Evolutionary conservation across 2,888 invertebrate species (phyloP).

Genomic region (Troilus luridus): DNA sequence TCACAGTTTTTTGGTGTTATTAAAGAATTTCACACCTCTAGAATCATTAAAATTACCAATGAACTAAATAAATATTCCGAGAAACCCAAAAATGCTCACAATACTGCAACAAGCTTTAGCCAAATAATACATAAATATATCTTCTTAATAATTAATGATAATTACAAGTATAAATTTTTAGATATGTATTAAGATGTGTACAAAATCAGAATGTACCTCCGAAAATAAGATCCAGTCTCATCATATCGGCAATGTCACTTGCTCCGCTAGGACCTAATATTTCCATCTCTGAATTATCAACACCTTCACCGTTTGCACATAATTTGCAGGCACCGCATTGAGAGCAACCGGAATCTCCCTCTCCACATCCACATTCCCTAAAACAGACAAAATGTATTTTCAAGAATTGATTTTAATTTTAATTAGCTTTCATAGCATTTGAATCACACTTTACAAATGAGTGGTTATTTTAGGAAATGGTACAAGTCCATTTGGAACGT

Average conservation of each 20-base stretch:
- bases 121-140: neutral
- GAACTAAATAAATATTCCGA: neutral
- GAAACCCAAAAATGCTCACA: neutral
- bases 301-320: conserved; percentile 80
- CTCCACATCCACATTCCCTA: conserved; percentile 95
- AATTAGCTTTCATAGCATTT: too few relatives aligned
- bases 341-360: conserved; percentile 94
- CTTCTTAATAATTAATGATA: neutral
- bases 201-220: conserved; percentile 67
- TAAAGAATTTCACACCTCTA: too few relatives aligned
- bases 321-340: conserved; percentile 93
- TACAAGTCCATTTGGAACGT: too few relatives aligned
- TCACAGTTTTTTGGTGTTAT: too few relatives aligned
- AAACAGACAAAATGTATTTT: conserved; percentile 51
- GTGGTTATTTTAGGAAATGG: too few relatives aligned
- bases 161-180: neutral
- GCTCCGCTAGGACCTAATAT: conserved; percentile 71
- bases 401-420: neutral
- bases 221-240: conserved; percentile 73
- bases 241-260: conserved; percentile 73
- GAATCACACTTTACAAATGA: too few relatives aligned
- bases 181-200: neutral
- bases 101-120: neutral
- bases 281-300: conserved; percentile 73
- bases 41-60: neutral